Conservation (phyloP, 1,140 invertebrate species). For the Antheraea mylitta region DNA sequence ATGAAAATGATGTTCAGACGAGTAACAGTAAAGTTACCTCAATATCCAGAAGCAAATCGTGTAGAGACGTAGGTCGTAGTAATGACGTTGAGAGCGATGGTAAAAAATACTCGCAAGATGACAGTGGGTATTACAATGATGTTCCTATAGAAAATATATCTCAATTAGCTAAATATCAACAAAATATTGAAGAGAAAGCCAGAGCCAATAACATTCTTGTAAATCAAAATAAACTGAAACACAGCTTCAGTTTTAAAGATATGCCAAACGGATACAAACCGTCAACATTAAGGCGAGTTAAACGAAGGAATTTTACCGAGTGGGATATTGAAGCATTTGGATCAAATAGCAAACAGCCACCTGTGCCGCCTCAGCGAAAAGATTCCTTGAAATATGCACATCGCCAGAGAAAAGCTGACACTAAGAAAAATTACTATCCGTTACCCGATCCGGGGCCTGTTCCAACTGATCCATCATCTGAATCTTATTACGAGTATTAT, state of each 20-base stretch:
- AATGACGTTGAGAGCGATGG: slow-evolving; percentile 51
- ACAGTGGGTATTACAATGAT: slow-evolving; percentile 49
- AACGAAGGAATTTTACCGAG: slow-evolving; percentile 76
- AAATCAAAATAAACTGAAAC: slow-evolving; percentile 73
- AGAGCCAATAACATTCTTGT: slow-evolving; percentile 70
- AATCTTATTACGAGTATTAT: slow-evolving; percentile 78
- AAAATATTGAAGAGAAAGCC: slow-evolving; percentile 80
- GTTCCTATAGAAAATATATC: slow-evolving; percentile 76
- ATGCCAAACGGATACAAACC: slow-evolving; percentile 80
- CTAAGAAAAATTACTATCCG: slow-evolving; percentile 66
- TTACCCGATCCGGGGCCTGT: slow-evolving; percentile 65
- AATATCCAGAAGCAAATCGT: slow-evolving; percentile 75
- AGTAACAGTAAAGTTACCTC: slow-evolving; percentile 58
- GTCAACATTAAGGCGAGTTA: slow-evolving; percentile 76
- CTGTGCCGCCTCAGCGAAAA: slow-evolving; percentile 64
- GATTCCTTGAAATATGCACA: slow-evolving; percentile 77
- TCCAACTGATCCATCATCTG: slow-evolving; percentile 68
- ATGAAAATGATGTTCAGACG: slow-evolving; percentile 51
- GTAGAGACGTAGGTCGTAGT: slow-evolving; percentile 66
- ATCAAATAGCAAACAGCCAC: slow-evolving; percentile 63
- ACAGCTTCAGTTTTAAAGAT: slow-evolving; percentile 79
- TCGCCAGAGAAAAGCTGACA: slow-evolving; percentile 68
- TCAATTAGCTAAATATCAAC: slow-evolving; percentile 81
- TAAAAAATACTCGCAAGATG: slow-evolving; percentile 51
- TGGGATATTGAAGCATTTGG: slow-evolving; percentile 77